Percentiles rank a stretch among this genome's conserved stretches.
phyloP scores from a whole-genome alignment of 1,140 invertebrate species.

The Microplitis demolitor region DNA sequence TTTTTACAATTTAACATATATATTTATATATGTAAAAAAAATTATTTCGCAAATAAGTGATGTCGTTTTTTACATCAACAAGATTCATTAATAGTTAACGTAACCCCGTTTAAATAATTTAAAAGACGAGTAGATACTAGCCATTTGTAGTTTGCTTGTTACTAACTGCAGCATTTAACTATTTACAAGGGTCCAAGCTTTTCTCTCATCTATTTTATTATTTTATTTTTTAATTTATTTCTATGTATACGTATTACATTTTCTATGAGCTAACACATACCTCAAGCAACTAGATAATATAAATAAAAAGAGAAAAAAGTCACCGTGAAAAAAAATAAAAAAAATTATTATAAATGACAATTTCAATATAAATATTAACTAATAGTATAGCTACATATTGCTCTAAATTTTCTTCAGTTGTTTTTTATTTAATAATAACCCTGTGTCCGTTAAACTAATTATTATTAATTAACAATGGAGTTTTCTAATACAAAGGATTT shows the following conservation, averaged over 20 bases:
- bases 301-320: not conserved
- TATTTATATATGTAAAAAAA: no score
- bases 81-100: not conserved
- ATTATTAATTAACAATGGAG: slow-evolving; percentile 5
- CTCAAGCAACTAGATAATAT: not conserved
- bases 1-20: no score
- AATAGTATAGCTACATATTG: not conserved
- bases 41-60: no score
- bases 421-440: slow-evolving; percentile 6
- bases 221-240: not conserved
- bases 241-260: not conserved
- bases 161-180: not conserved
- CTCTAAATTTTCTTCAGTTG: not conserved
- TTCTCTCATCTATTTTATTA: not conserved
- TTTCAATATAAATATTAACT: not conserved
- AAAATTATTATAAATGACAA: no score
- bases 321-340: not conserved
- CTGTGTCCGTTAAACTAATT: not conserved
- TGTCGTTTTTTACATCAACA: no score
- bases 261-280: not conserved
- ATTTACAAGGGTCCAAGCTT: not conserved
- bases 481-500: not conserved
- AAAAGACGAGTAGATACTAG: not conserved
- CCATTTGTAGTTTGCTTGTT: slow-evolving; percentile 6
- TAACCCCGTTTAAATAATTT: not conserved